Evolutionary conservation across 2,888 invertebrate genomes (phyloP), one percentile per base, ranked within the genome.

Genomic region (Mythimna vitellina): DNA sequence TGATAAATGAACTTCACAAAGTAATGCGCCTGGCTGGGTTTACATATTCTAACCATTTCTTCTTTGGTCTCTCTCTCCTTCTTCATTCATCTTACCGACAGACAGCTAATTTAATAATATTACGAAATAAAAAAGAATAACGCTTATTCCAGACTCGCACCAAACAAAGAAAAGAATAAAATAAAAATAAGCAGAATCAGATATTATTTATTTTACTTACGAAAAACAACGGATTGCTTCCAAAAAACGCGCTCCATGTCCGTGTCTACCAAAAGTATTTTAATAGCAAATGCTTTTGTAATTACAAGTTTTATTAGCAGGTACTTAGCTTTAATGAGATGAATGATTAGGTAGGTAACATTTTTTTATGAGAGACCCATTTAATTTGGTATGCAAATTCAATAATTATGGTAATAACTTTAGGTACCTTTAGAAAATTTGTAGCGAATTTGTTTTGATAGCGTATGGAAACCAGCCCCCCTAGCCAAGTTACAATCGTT

Each of bases 361-460:
- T 57, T 1, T 20, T 80, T 76, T 78, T 42, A 81, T 70, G 81
- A 25, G 46, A 22, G 29, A 57, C 54, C 6, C n/a, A 65, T 25
- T 54, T n/a, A 38, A 76, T 66, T 57, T 60, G 14, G 4, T 58
- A 29, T 14, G 14, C 5, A 46, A 58, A 56, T 14, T 29, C 0
- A 20, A 32, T 29, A 12, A 12, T 42, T 12, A 32, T 4, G 32
- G 29, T 9, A 51, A 51, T 8, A 51, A 51, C n/a, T 51, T 51
- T 10, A n/a, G n/a, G 17, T 49, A 51, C n/a, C n/a, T 51, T 53
- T 8, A 20, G 17, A 22, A 53, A 9, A 53, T 51, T n/a, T n/a
- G 10, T 22, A 20, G n/a, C 8, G 51, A 22, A 3, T 10, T 46
- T 46, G n/a, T 42, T 42, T 46, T 46, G 9, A 42, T 12, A 4